Evolutionary conservation across 2,113 vertebrate species (phyloP), one percentile per base, ranked within the genome.

Genomic region (Crotophaga sulcirostris): DNA sequence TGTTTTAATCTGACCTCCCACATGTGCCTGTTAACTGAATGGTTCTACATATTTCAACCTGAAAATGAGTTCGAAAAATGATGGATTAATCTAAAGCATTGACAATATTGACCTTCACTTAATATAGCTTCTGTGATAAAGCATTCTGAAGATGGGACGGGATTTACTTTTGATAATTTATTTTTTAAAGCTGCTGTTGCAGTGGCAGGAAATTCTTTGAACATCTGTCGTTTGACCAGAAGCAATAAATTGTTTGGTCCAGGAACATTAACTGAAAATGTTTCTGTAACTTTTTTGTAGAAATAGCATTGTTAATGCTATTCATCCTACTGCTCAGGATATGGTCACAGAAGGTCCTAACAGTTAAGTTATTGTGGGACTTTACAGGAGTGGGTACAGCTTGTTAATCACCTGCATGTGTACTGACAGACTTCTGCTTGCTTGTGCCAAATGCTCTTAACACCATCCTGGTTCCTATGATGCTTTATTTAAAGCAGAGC

Each of bases 1-100:
- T 21, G 34, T 13, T 87, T 89, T 55, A 34, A 28, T 55, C 42
- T 86, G 12, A 15, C 45, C 16, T 40, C 1, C 25, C 13, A 3
- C 5, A 0, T 7, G 5, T 34, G 51, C 42, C 31, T 49, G 28
- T 56, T 94, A 62, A 60, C 49, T 56, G 73, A 77, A 55, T 3
- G 18, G 6, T 25, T 62, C 12, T 81, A 19, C 15, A 1, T 74
- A 49, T 42, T 87, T 93, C 16, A 42, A 84, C 55, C 51, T 91
- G 60, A 91, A 94, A 85, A 86, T 51, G 21, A 89, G 33, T 40
- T 91, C 89, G 84, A 87, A 91, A 91, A 87, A 51, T 67, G 64
- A 31, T 5, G 2, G n/a, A 52, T 87, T 34, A 72, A 42, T 42
- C 40, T 74, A 45, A 81, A 74, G 45, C 66, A 52, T 52, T 62